Percentiles rank a stretch among this genome's conserved stretches.
Conservation (phyloP, 1,140 invertebrate genomes). For the Drosophila repletoides region DNA sequence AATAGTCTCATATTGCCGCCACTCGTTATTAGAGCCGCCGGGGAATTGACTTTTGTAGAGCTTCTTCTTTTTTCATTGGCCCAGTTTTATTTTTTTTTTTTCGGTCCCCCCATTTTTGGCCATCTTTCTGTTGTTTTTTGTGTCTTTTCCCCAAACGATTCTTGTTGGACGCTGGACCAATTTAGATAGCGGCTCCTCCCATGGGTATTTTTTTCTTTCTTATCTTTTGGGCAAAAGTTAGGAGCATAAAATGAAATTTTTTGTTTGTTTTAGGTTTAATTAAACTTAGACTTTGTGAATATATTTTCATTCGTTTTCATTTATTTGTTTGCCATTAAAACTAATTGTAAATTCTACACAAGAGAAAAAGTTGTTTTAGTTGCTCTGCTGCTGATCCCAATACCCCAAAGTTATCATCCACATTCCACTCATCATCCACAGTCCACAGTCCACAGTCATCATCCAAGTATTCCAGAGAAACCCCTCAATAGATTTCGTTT, state of each 20-base stretch:
- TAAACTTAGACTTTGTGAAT: constrained; percentile 8
- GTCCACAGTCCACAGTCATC: background rate
- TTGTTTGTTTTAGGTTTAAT: constrained; percentile 15
- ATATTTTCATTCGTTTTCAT: background rate
- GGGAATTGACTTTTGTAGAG: constrained; percentile 49
- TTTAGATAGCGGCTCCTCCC: constrained; percentile 41
- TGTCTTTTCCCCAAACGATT: constrained; percentile 18
- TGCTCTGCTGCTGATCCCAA: too few species aligned
- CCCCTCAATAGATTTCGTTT: constrained; percentile 68
- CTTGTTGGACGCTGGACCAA: constrained; percentile 21
- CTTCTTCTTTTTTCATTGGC: constrained; percentile 15
- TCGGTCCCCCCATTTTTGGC: too few species aligned
- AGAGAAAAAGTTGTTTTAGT: too few species aligned
- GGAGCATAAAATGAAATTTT: constrained; percentile 37
- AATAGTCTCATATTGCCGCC: constrained; percentile 59
- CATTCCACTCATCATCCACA: constrained; percentile 17
- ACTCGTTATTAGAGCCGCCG: constrained; percentile 47
- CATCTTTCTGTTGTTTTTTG: background rate
- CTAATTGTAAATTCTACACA: too few species aligned
- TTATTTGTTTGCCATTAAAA: constrained; percentile 2
- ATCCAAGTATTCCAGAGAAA: constrained; percentile 1
- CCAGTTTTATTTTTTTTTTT: constrained; percentile 12
- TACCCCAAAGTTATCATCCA: too few species aligned
- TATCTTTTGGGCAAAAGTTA: constrained; percentile 22
- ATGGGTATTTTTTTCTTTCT: constrained; percentile 20